These are phyloP conservation scores for Tichodroma muraria DNA, from an alignment of 2,113 vertebrate genomes.

Conservation along the genomic window DNA sequence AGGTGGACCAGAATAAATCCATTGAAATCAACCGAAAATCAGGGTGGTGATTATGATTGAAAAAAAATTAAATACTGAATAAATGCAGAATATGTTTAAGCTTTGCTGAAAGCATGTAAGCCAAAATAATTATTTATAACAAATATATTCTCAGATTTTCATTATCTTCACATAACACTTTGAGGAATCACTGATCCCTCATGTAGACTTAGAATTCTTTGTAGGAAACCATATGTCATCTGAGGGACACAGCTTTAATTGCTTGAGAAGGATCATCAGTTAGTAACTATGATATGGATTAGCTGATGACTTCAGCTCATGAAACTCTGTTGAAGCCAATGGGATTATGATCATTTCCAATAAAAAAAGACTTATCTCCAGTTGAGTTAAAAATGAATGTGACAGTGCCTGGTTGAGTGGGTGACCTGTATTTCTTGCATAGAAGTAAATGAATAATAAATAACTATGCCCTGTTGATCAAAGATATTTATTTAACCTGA, in stretches of 20 bases:
- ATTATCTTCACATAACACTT: background rate
- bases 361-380: conserved; percentile 26
- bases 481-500: conserved; percentile 51
- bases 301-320: conserved; percentile 21
- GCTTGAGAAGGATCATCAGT: conserved; percentile 14
- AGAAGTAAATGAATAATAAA: conserved; percentile 56
- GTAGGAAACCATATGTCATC: background rate
- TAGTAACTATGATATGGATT: conserved; percentile 24
- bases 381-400: conserved; percentile 1
- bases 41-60: background rate
- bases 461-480: conserved; percentile 28
- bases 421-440: conserved; percentile 26
- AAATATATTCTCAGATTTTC: background rate
- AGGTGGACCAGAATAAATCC: background rate
- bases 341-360: conserved; percentile 47
- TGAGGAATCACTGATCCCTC: background rate
- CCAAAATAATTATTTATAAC: background rate
- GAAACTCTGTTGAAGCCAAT: background rate
- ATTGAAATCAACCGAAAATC: background rate
- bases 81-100: background rate
- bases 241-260: background rate
- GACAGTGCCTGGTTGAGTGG: conserved; percentile 9
- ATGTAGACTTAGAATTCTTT: background rate
- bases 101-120: background rate
- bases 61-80: background rate